Evolutionary conservation across 2,888 invertebrate species (phyloP).

Genomic region (Troglohyphantes excavatus): DNA sequence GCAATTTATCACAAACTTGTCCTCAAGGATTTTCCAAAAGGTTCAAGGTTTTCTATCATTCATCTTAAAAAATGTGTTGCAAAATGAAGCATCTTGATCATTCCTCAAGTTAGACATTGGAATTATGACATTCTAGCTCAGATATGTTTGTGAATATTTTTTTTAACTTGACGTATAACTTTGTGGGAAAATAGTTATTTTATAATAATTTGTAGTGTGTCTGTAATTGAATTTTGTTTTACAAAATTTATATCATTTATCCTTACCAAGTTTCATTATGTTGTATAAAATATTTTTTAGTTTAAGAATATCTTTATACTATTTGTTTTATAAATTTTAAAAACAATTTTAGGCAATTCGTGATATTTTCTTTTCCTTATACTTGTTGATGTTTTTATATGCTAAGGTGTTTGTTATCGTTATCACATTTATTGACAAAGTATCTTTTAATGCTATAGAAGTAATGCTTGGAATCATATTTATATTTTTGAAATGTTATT

Average conservation of each 20-base stretch:
- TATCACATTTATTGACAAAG: constrained; percentile 38
- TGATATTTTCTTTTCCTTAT: constrained; percentile 46
- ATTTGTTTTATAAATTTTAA: constrained; percentile 6
- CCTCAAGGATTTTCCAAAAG: background rate
- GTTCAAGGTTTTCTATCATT: background rate
- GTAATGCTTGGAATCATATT: background rate
- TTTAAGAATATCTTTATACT: background rate
- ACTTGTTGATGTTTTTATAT: constrained; percentile 43
- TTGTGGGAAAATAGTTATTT: no score
- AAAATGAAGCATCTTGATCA: background rate
- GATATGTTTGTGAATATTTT: no score
- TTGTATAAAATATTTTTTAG: constrained; percentile 7
- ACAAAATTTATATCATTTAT: background rate
- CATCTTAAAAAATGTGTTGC: constrained; percentile 4
- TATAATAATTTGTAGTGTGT: background rate
- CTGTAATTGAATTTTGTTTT: background rate
- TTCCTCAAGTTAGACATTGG: no score
- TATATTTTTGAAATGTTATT: constrained; percentile 12
- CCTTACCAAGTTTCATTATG: background rate
- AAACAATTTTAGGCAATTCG: constrained; percentile 18
- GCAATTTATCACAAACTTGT: background rate
- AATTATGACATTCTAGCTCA: background rate
- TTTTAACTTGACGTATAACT: no score
- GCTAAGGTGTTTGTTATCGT: constrained; percentile 47
- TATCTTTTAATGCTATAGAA: constrained; percentile 11